Evolutionary conservation across 1,140 invertebrate genomes (phyloP).

Genomic region (Cyclina sinensis): DNA sequence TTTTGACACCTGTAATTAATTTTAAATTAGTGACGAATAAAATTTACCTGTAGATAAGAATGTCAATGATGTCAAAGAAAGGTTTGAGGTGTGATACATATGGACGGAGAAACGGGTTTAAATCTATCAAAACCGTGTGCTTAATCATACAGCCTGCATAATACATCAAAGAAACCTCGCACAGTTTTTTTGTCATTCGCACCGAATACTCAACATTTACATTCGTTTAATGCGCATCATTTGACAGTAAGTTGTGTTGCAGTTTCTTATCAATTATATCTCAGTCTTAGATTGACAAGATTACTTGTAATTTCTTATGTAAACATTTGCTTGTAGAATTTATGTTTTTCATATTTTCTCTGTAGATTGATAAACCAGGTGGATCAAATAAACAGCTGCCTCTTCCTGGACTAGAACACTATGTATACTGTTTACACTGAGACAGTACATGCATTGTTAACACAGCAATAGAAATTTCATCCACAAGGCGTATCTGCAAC

Average conservation of each 20-base stretch:
- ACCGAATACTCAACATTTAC: not conserved
- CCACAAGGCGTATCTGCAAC: not conserved
- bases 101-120: not conserved
- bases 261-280: not conserved
- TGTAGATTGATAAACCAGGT: constrained; percentile 13
- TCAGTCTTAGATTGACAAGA: not conserved
- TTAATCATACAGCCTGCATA: not conserved
- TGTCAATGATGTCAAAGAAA: not conserved
- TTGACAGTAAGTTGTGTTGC: constrained; percentile 4
- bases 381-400: constrained; percentile 28
- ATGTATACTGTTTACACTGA: not conserved
- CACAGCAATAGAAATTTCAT: not conserved
- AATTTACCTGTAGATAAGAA: not conserved
- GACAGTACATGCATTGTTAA: too few relatives aligned
- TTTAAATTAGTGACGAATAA: not conserved
- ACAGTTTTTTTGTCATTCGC: constrained; percentile 11
- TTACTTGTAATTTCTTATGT: not conserved
- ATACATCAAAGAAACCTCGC: not conserved
- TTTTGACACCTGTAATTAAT: constrained; percentile 47
- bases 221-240: not conserved
- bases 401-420: not conserved
- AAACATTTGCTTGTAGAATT: constrained; percentile 27
- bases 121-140: constrained; percentile 9
- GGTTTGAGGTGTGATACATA: constrained; percentile 28
- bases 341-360: constrained; percentile 46